Evolutionary conservation across 2,797 vertebrate species (phyloP).

Genomic region (Darevskia nairensis): DNA sequence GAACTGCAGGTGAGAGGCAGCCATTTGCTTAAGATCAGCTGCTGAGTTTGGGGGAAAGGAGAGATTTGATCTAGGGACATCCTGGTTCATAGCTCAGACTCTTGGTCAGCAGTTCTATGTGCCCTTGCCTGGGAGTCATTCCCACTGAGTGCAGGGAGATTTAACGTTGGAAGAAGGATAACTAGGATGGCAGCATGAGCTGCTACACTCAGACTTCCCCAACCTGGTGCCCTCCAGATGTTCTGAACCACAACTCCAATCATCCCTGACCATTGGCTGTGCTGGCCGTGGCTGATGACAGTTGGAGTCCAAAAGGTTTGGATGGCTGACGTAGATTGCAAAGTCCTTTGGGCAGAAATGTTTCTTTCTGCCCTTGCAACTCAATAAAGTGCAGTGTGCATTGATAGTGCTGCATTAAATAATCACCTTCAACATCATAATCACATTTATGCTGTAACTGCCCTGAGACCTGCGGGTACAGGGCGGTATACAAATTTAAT

Average conservation of each 20-base stretch:
- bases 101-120: no score
- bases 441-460: no score
- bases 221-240: no score
- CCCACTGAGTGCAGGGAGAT: no score
- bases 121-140: neutral
- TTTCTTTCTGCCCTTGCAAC: neutral
- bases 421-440: no score
- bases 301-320: no score
- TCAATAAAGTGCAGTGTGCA: neutral
- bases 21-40: neutral
- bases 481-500: no score
- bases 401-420: neutral
- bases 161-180: neutral
- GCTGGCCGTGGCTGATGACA: no score
- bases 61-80: neutral
- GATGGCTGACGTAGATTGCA: no score
- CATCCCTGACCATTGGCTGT: no score
- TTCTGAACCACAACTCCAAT: no score
- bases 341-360: neutral
- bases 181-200: neutral
- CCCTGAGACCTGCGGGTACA: no score
- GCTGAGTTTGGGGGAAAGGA: neutral
- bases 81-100: neutral
- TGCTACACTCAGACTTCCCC: neutral
- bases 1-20: neutral